Conservation (phyloP, 37 sponge, comb jelly and placozoan species). For the Mnemiopsis leidyi region DNA sequence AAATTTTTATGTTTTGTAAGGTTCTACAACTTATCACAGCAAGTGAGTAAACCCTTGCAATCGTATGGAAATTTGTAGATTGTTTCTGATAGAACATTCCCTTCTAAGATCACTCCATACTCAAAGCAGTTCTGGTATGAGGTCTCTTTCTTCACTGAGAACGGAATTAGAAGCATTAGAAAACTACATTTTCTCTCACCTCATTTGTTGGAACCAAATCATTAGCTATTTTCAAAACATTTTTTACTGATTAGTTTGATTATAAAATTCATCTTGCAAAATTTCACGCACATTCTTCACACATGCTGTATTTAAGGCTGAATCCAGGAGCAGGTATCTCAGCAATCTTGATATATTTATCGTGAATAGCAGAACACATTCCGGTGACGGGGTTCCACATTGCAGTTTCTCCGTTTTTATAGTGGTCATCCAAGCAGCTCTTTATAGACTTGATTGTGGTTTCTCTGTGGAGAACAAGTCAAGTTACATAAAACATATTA, state of each 20-base stretch:
- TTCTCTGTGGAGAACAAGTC: background rate
- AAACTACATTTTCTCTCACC: too few species aligned
- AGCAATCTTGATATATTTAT: background rate
- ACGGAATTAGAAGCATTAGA: too few species aligned
- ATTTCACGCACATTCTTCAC: background rate
- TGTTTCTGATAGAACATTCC: background rate
- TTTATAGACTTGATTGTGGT: background rate
- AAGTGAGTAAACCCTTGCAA: background rate
- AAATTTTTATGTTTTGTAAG: too few species aligned
- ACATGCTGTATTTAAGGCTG: background rate
- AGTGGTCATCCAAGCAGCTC: background rate
- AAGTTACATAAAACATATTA: too few species aligned
- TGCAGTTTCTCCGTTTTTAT: background rate
- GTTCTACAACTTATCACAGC: too few species aligned
- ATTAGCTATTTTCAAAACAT: too few species aligned
- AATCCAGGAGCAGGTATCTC: background rate
- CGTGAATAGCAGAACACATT: background rate
- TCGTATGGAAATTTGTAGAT: background rate
- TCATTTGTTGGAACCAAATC: too few species aligned
- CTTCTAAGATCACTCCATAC: background rate
- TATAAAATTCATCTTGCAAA: too few species aligned
- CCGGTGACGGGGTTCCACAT: background rate
- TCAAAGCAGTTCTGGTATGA: background rate
- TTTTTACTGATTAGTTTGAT: too few species aligned
- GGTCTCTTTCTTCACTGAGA: background rate